These are phyloP conservation scores for Nerophis lumbriciformis DNA, from an alignment of 2,113 vertebrate genomes.

Conservation along the genomic window DNA sequence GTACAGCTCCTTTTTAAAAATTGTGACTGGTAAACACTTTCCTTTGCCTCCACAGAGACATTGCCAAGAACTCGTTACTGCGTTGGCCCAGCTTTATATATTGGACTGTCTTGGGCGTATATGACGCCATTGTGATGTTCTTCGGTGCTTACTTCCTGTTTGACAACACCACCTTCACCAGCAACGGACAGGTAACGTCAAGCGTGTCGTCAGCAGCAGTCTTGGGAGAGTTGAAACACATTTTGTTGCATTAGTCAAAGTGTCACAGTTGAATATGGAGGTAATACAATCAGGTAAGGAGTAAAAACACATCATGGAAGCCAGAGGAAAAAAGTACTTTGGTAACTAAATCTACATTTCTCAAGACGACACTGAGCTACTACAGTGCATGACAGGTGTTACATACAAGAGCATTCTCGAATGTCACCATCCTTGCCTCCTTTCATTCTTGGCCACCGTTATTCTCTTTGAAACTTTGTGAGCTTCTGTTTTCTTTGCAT, in stretches of 20 bases:
- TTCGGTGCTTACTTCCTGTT: slow-evolving; percentile 96
- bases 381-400: not conserved
- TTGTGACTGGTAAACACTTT: too few species aligned
- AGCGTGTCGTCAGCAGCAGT: not conserved
- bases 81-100: slow-evolving; percentile 89
- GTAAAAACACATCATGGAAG: not conserved
- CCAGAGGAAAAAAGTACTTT: not conserved
- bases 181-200: slow-evolving; percentile 90
- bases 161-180: slow-evolving; percentile 89
- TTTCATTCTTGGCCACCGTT: slow-evolving; percentile 54
- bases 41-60: slow-evolving; percentile 73
- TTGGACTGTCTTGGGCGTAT: slow-evolving; percentile 90
- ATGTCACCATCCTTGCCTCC: slow-evolving; percentile 9
- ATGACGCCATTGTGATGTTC: slow-evolving; percentile 92
- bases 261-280: not conserved
- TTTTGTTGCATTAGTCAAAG: too few species aligned
- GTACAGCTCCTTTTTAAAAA: too few species aligned
- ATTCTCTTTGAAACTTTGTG: slow-evolving; percentile 44
- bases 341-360: not conserved
- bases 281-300: not conserved
- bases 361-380: too few species aligned
- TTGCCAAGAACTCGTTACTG: slow-evolving; percentile 90
- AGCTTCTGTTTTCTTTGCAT: slow-evolving; percentile 50
- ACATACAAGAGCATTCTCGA: not conserved
- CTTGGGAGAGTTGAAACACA: not conserved